These are phyloP conservation scores for Phyllostomus discolor DNA, from an alignment of 2,113 vertebrate genomes.

Conservation along the genomic window DNA sequence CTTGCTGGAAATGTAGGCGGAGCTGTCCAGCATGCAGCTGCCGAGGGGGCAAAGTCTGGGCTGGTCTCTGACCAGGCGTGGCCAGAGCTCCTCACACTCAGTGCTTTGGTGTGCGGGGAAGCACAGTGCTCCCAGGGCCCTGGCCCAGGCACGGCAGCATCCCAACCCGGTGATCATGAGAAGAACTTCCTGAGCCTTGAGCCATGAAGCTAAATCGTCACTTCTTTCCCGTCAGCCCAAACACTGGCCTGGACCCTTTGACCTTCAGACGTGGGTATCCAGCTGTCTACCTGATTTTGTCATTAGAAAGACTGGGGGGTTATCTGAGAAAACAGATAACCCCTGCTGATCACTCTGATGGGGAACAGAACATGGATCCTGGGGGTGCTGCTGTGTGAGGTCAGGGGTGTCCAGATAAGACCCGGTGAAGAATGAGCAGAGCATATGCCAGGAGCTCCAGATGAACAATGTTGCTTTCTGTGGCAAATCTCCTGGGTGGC, in stretches of 20 bases:
- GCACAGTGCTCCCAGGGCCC: too few relatives aligned
- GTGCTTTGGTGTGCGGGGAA: background rate
- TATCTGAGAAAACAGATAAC: background rate
- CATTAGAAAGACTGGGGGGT: background rate
- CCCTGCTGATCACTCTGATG: background rate
- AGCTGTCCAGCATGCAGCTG: background rate
- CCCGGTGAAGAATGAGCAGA: background rate
- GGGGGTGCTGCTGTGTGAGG: background rate
- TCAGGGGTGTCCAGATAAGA: background rate
- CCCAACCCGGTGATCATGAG: background rate
- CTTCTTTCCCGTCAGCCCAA: background rate
- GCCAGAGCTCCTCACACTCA: background rate
- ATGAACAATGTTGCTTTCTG: background rate
- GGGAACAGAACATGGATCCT: background rate
- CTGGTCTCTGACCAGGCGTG: rapidly evolving
- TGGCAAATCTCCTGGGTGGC: background rate
- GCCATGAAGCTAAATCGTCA: background rate
- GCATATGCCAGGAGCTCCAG: background rate
- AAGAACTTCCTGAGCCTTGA: background rate
- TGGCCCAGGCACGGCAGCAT: background rate
- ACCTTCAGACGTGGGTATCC: background rate
- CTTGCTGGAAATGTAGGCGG: background rate
- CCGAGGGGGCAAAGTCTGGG: background rate
- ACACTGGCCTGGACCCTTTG: background rate
- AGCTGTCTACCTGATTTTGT: background rate